These are phyloP conservation scores for Microcebus lehilahytsara DNA, from an alignment of 2,113 vertebrate species.

Conservation along the genomic window DNA sequence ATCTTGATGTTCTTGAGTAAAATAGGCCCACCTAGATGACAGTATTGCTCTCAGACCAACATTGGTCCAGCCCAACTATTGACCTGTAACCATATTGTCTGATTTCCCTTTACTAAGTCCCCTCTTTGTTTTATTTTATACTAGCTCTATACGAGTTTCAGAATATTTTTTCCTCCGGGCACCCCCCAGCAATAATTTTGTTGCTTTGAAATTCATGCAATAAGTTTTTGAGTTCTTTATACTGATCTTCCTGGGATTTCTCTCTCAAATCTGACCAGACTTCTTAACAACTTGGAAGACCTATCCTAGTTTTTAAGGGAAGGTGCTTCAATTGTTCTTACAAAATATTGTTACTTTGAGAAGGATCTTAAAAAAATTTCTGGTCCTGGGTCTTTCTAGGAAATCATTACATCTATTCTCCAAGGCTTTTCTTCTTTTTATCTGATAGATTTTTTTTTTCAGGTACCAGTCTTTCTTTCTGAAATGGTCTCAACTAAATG, in stretches of 20 bases:
- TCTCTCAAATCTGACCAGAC: not conserved
- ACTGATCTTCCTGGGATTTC: not conserved
- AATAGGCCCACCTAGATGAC: not conserved
- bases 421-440: not conserved
- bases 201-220: not conserved
- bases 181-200: not conserved
- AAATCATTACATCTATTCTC: constrained; percentile 11
- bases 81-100: not conserved
- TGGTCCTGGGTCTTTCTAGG: not conserved
- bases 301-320: not conserved
- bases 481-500: not conserved
- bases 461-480: not conserved
- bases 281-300: not conserved
- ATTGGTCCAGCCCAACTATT: not conserved
- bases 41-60: not conserved
- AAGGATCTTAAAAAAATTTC: not conserved
- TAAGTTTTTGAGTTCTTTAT: not conserved
- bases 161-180: not conserved
- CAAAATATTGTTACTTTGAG: not conserved
- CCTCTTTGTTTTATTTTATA: not conserved
- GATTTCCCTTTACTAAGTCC: not conserved
- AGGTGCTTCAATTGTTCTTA: not conserved
- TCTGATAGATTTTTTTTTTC: not conserved
- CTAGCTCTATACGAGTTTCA: not conserved
- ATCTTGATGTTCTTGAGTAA: not conserved